Percentiles rank a stretch among this genome's conserved stretches.
Evolutionary conservation across 2,113 vertebrate species (phyloP).

Genomic region (Phalacrocorax brasilianus): DNA sequence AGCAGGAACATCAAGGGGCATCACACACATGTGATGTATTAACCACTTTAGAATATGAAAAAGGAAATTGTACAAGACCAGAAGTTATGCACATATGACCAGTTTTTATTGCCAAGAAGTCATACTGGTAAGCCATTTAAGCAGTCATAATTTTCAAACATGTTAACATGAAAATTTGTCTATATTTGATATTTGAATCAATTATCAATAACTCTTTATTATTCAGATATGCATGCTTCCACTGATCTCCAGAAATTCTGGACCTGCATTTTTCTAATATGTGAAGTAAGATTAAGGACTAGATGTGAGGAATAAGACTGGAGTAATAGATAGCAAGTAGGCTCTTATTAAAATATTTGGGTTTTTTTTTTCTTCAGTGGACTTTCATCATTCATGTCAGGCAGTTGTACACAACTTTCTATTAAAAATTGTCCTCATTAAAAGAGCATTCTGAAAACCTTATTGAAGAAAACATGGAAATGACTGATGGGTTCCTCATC

Average conservation of each 20-base stretch:
- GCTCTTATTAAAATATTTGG: not conserved
- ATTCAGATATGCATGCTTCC: not conserved
- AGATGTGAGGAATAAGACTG: not conserved
- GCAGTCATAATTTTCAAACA: not conserved
- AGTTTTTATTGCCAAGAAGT: not conserved
- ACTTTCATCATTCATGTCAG: not conserved
- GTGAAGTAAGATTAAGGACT: not conserved
- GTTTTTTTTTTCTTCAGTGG: not conserved
- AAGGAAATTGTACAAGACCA: not conserved
- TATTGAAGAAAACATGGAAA: conserved; percentile 40
- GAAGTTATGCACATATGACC: not conserved
- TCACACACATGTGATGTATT: not conserved
- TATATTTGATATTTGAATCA: not conserved
- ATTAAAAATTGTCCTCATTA: conserved; percentile 50
- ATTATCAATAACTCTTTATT: not conserved
- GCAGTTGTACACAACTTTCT: not conserved
- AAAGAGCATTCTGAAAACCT: conserved; percentile 33
- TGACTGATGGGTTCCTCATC: conserved; percentile 14
- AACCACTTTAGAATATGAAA: not conserved
- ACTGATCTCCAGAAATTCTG: not conserved
- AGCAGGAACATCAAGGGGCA: not conserved
- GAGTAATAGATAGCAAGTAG: not conserved
- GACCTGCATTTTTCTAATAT: not conserved
- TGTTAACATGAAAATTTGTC: accelerated
- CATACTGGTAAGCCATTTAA: not conserved